Conservation (phyloP, 2,113 vertebrate species). For the Sinocyclocheilus grahami region DNA sequence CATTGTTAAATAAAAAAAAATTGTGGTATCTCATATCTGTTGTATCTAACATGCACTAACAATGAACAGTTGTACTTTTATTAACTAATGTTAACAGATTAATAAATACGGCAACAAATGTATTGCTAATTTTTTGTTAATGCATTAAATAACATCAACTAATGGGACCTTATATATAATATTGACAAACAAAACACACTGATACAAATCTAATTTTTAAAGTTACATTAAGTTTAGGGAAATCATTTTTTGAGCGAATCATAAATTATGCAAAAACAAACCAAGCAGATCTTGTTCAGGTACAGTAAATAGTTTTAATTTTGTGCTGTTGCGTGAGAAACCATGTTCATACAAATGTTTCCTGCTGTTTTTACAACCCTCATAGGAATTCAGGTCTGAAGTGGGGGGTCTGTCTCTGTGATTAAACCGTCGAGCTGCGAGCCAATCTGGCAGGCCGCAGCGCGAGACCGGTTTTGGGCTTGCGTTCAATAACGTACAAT, state of each 20-base stretch:
- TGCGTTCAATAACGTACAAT: constrained; percentile 31
- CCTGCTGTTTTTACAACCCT: constrained; percentile 17
- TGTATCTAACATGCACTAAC: no score
- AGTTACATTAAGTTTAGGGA: background rate
- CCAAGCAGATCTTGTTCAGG: background rate
- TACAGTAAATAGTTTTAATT: background rate
- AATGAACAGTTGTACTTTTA: no score
- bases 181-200: background rate
- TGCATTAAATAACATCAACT: no score
- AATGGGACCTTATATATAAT: no score
- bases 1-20: no score
- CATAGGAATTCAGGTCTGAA: background rate
- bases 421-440: constrained; percentile 9
- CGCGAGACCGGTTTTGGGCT: constrained; percentile 10
- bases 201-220: background rate
- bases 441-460: constrained; percentile 10
- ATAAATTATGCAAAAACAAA: background rate
- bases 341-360: constrained; percentile 23
- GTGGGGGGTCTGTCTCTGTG: constrained; percentile 13
- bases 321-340: background rate
- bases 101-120: no score
- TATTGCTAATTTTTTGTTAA: no score
- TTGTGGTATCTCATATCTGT: no score
- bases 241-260: background rate
- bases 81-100: no score